Conservation (phyloP, 2,797 vertebrate genomes). For the Sphaeramia orbicularis region DNA sequence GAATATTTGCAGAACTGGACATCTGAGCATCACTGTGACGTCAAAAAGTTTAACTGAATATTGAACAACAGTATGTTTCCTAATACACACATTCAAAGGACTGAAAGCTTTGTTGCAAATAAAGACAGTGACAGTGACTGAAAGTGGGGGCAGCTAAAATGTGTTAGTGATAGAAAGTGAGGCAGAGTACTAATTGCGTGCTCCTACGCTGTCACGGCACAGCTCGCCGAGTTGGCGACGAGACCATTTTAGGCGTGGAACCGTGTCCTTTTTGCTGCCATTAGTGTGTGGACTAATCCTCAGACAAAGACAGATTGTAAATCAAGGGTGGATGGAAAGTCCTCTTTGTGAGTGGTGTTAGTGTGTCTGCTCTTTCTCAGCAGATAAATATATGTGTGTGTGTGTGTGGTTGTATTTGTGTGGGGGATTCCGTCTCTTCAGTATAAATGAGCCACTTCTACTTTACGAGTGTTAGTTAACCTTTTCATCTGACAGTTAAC, state of each 20-base stretch:
- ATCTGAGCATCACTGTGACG: no score
- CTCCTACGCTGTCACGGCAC: constrained; percentile 20
- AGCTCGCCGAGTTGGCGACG: constrained; percentile 50
- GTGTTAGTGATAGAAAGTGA: constrained; percentile 24
- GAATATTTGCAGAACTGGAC: no score
- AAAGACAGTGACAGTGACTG: background rate
- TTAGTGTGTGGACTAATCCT: constrained; percentile 37
- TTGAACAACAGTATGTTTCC: no score
- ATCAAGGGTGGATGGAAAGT: constrained; percentile 70
- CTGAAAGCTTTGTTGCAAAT: constrained; percentile 3
- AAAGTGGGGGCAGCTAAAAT: background rate
- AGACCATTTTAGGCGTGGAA: constrained; percentile 80
- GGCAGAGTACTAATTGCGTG: constrained; percentile 44
- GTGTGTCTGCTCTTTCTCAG: constrained; percentile 79
- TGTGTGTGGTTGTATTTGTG: constrained; percentile 27
- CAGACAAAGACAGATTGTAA: constrained; percentile 79
- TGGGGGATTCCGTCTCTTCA: constrained; percentile 32
- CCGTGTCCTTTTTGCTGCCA: constrained; percentile 57
- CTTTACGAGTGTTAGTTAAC: constrained; percentile 49
- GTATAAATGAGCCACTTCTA: constrained; percentile 54
- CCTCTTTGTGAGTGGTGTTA: constrained; percentile 65
- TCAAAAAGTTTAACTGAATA: no score
- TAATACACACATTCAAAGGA: background rate
- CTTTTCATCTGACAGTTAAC: constrained; percentile 46
- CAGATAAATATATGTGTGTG: constrained; percentile 25